Evolutionary conservation across 2,797 vertebrate species (phyloP), one percentile per base, ranked within the genome.

Genomic region (Spinus pinus): DNA sequence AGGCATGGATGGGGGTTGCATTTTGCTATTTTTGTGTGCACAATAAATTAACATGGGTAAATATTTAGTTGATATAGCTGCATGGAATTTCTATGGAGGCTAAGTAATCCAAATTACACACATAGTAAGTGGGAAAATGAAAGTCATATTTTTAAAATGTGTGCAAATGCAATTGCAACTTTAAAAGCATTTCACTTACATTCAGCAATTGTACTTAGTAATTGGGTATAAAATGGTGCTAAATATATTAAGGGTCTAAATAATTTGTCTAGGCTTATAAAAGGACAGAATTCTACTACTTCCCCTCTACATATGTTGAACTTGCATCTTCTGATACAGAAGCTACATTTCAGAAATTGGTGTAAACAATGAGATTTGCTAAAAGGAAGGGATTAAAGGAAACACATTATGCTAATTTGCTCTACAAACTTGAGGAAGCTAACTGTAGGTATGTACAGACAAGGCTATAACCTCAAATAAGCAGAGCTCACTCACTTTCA

Each of bases 1-100:
- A 97, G 54, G 61, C 80, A 69, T 84, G 35, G n/a, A 56, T 86
- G 28, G 10, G 9, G 33, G 83, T 94, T 88, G 33, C 39, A 47
- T 95, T 97, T 97, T 90, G 51, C 37, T 94, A 24, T 61, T 28
- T 94, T n/a, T 94, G 23, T 97, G 90, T 95, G 39, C 47, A 88
- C 47, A 95, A 24, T 90, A 82, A 86, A 89, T 86, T 88, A 85
- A 86, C 94, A 81, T 66, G 35, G 50, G 44, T 60, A 95, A 93
- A 85, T 92, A 83, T 70, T 95, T 95, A 86, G 81, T 89, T 93
- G 90, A 81, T 90, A 41, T 20, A 88, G 19, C 39, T 93, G 35
- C 75, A 22, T 82, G 88, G 69, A 94, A 82, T 88, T 92, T 93
- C 64, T 89, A 14, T 72, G 86, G 88, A 95, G 73, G 47, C 50